These are phyloP conservation scores for Agriotes lineatus DNA, from an alignment of 2,888 invertebrate genomes.

Conservation along the genomic window DNA sequence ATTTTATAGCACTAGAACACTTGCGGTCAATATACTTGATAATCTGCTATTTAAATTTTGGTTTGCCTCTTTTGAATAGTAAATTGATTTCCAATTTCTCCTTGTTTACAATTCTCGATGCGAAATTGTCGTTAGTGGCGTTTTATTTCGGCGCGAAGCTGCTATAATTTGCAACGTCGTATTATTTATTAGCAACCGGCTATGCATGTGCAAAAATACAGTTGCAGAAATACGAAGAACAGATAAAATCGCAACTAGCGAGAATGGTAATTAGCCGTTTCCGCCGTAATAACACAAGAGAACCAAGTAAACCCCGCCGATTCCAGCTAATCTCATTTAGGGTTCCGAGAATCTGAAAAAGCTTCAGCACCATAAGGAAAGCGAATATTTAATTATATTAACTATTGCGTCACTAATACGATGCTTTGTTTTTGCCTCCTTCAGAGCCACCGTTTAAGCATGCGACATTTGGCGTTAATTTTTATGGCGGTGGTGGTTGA, in stretches of 20 bases:
- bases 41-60: no score
- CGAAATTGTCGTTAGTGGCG: no score
- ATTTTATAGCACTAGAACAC: no score
- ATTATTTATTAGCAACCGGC: neutral
- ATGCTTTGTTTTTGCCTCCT: slow-evolving; percentile 1
- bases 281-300: slow-evolving; percentile 33
- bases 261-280: slow-evolving; percentile 37
- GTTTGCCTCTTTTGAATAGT: no score
- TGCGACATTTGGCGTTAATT: slow-evolving; percentile 3
- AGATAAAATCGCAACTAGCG: slow-evolving; percentile 36
- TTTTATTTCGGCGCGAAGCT: neutral
- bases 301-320: slow-evolving; percentile 23
- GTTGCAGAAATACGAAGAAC: slow-evolving; percentile 30
- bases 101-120: no score
- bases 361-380: slow-evolving; percentile 18
- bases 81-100: no score
- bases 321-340: slow-evolving; percentile 29
- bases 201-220: slow-evolving; percentile 7
- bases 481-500: neutral
- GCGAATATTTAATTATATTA: slow-evolving; percentile 22
- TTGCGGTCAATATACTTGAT: no score
- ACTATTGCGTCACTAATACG: slow-evolving; percentile 20
- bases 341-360: slow-evolving; percentile 32
- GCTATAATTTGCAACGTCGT: neutral
- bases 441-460: neutral